Conservation (phyloP, 2,113 vertebrate species). For the Phrynocephalus versicolor region DNA sequence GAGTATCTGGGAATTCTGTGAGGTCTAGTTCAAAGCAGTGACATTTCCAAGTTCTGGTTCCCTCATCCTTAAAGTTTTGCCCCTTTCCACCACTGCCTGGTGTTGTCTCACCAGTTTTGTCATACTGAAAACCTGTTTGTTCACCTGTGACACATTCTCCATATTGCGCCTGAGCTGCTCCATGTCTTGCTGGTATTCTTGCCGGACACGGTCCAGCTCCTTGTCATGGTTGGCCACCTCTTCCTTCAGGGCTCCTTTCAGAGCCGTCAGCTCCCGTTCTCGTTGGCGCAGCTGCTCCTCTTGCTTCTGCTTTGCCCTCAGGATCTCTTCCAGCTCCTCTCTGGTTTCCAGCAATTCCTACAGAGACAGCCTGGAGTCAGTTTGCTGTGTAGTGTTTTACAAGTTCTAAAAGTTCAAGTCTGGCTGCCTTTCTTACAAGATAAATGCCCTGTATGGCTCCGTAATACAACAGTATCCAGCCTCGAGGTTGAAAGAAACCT, state of each 20-base stretch:
- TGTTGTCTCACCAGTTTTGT: too few species aligned
- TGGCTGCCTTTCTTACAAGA: too few species aligned
- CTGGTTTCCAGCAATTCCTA: constrained; percentile 84
- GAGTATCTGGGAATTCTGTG: too few species aligned
- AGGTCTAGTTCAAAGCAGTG: too few species aligned
- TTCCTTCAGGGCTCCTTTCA: constrained; percentile 95
- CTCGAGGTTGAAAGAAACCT: too few species aligned
- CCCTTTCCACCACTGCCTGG: too few species aligned
- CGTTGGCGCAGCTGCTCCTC: constrained; percentile 86
- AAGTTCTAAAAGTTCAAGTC: too few species aligned
- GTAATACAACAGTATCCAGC: too few species aligned
- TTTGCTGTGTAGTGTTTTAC: background rate
- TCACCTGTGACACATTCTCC: constrained; percentile 87
- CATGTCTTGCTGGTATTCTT: constrained; percentile 86
- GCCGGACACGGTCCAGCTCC: constrained; percentile 90
- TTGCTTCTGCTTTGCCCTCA: constrained; percentile 75
- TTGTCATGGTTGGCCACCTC: constrained; percentile 93
- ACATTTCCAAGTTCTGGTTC: too few species aligned
- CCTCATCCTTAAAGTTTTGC: too few species aligned
- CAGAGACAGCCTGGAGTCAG: background rate
- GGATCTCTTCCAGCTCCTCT: constrained; percentile 82
- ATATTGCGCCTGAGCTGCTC: constrained; percentile 87
- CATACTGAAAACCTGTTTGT: background rate
- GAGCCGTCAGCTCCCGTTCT: constrained; percentile 91
- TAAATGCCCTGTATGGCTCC: background rate